These are phyloP conservation scores for Aphelinus atriplicis DNA, from an alignment of 1,140 invertebrate genomes.

Conservation along the genomic window DNA sequence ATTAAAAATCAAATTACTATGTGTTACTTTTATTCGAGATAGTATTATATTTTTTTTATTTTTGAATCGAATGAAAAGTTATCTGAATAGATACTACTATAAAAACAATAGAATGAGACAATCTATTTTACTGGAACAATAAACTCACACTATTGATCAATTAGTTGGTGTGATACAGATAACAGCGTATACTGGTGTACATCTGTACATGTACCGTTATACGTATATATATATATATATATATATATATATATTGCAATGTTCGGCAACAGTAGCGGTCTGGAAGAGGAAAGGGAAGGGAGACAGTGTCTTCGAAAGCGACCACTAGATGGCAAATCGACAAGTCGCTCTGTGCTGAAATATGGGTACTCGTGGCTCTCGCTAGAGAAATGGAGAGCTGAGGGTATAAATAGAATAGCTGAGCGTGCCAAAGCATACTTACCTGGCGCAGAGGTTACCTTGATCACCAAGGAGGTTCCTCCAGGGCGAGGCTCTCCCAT, in stretches of 20 bases:
- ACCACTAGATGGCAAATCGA: neutral
- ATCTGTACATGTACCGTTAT: neutral
- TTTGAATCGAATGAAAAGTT: too few relatives aligned
- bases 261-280: too few relatives aligned
- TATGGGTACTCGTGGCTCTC: neutral
- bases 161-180: too few relatives aligned
- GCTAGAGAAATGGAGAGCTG: neutral
- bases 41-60: too few relatives aligned
- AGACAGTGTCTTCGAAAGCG: neutral
- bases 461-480: conserved; percentile 76
- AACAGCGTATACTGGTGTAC: too few relatives aligned
- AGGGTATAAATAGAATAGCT: neutral
- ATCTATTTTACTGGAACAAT: too few relatives aligned
- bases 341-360: neutral
- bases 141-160: too few relatives aligned
- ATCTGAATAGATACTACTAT: too few relatives aligned
- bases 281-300: too few relatives aligned
- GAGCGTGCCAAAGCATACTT: conserved; percentile 62
- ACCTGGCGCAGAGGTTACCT: conserved; percentile 74
- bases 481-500: conserved; percentile 67
- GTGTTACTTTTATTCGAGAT: too few relatives aligned
- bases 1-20: too few relatives aligned
- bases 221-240: neutral
- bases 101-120: too few relatives aligned
- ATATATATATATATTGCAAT: neutral